These are phyloP conservation scores for Hemithea aestivaria DNA, from an alignment of 2,888 invertebrate species.

Conservation along the genomic window DNA sequence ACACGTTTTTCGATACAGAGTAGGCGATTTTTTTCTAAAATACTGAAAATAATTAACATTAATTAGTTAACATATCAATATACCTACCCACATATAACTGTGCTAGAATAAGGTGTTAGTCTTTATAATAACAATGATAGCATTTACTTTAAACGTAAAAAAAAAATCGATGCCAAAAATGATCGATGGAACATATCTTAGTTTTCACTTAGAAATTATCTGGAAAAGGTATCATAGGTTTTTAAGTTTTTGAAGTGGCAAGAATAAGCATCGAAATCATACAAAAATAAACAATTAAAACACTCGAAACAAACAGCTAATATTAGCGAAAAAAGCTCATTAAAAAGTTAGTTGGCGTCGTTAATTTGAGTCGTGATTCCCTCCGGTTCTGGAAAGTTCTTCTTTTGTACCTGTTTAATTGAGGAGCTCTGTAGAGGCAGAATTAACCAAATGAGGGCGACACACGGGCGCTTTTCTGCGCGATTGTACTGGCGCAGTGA, in stretches of 20 bases:
- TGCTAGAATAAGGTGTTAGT: no score
- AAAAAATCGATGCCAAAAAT: no score
- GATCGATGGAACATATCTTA: no score
- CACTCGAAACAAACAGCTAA: constrained; percentile 16
- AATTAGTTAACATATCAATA: no score
- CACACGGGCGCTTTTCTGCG: constrained; percentile 34
- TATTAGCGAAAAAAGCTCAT: constrained; percentile 54
- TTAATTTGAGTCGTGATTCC: constrained; percentile 69
- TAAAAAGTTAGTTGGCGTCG: constrained; percentile 58
- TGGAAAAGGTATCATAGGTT: no score
- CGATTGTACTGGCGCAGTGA: constrained; percentile 19
- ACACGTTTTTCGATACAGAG: constrained; percentile 1
- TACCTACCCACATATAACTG: no score
- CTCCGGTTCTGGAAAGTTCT: constrained; percentile 41
- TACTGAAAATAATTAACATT: no score
- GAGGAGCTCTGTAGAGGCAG: constrained; percentile 54
- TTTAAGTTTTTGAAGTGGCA: no score
- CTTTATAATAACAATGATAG: no score
- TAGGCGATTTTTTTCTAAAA: background rate
- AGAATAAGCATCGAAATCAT: no score
- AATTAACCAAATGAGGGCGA: constrained; percentile 74
- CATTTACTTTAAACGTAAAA: no score
- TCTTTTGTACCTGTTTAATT: constrained; percentile 70
- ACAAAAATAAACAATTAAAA: constrained; percentile 21
- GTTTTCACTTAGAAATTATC: no score